Base-by-base conservation (phyloP, 2,113 vertebrate genomes). In the Eudyptes chrysolophus region DNA sequence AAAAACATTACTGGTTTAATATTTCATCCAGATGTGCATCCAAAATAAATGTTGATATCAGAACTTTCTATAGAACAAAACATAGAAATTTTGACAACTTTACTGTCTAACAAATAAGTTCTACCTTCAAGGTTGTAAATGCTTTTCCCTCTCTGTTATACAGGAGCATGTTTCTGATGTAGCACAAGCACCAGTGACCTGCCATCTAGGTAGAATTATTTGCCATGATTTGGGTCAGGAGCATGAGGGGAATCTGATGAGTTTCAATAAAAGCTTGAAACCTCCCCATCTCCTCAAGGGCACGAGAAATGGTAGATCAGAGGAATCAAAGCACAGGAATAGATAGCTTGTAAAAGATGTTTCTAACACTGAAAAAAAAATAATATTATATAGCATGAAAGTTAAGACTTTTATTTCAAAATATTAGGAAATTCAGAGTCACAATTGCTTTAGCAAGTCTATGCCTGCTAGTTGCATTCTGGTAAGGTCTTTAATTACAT, bases 31-130 rank as follows among this genome's bases (percentile, higher is more conserved):
- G 78, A 94, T 90, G 51, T 86, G 42, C 49, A 57, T 70, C 75
- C 84, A 94, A 94, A 95, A 87, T 65, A 90, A 97, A 95, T 85
- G 46, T 44, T 85, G 70, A 22, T 89, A 92, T 69, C 93, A 88
- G 90, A 77, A 44, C 42, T 90, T 93, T 93, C 64, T 71, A 8
- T n/a, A 64, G 81, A 81, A 79, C 1, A 66, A 91, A 85, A 36
- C 9, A 36, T 29, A 70, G 2, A 46, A 36, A 51, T 76, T 68
- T 79, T 65, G 70, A 66, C 60, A 82, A 27, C 8, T 62, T 51
- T 26, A 9, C 21, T 66, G 51, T 58, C 22, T 49, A 66, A 46
- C 62, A 60, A 62, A 17, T 36, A 57, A 76, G 74, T 81, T 40
- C 20, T 81, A 10, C 40, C 40, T 92, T 87, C 51, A 44, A 65